These are phyloP conservation scores for Pterois miles DNA, from an alignment of 2,797 vertebrate genomes.

Conservation along the genomic window DNA sequence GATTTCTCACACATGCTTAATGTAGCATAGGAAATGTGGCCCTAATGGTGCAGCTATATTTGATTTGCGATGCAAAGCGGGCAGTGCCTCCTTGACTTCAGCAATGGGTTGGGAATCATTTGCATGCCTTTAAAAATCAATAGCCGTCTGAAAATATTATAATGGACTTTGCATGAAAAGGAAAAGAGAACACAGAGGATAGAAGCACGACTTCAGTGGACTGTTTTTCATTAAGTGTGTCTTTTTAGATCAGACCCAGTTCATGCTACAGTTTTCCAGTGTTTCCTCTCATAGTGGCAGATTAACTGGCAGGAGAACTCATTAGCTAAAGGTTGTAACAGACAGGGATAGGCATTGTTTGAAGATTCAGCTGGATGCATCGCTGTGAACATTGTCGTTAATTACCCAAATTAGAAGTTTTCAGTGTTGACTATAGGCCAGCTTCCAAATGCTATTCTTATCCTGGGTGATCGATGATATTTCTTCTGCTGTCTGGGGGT, in stretches of 20 bases:
- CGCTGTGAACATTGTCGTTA: constrained; percentile 43
- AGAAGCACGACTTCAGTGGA: constrained; percentile 3
- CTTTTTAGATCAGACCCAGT: constrained; percentile 26
- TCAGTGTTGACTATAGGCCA: constrained; percentile 24
- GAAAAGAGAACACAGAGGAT: constrained; percentile 18
- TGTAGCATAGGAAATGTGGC: constrained; percentile 67
- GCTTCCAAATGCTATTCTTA: constrained; percentile 61
- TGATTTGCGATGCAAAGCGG: constrained; percentile 73
- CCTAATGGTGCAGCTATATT: constrained; percentile 77
- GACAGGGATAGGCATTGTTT: constrained; percentile 47
- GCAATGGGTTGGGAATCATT: constrained; percentile 49
- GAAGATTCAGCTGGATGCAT: constrained; percentile 47
- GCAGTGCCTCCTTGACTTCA: constrained; percentile 68
- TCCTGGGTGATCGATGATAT: constrained; percentile 57
- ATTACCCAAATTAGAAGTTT: constrained; percentile 59
- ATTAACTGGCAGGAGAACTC: constrained; percentile 60
- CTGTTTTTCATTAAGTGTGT: constrained; percentile 28
- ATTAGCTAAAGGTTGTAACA: constrained; percentile 73
- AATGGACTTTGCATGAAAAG: constrained; percentile 26
- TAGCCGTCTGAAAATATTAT: constrained; percentile 12
- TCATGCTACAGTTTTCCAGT: constrained; percentile 7
- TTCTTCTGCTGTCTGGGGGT: constrained; percentile 56
- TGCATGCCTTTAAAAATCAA: constrained; percentile 66
- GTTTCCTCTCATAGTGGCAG: constrained; percentile 7
- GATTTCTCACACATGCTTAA: constrained; percentile 49